These are phyloP conservation scores for Pempheris klunzingeri DNA, from an alignment of 2,797 vertebrate genomes.

Conservation along the genomic window DNA sequence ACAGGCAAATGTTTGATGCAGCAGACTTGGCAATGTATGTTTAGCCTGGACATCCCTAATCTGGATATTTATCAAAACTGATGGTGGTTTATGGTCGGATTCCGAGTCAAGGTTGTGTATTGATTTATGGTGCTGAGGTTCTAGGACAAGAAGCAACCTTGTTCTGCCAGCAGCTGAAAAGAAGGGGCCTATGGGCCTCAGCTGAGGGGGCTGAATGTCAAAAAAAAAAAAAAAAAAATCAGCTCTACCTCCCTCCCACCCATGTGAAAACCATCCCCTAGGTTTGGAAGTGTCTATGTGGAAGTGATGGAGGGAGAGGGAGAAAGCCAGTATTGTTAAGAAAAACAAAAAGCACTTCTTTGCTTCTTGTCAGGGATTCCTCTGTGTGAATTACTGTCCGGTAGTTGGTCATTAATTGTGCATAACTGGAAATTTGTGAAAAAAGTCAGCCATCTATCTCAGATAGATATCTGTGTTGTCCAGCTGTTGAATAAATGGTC, in stretches of 20 bases:
- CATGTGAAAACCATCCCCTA: constrained; percentile 53
- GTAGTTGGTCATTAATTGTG: constrained; percentile 56
- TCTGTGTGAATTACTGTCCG: constrained; percentile 60
- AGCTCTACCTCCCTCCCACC: constrained; percentile 39
- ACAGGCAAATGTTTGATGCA: not conserved
- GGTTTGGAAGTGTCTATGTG: constrained; percentile 46
- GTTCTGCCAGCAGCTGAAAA: constrained; percentile 64
- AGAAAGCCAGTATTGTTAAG: constrained; percentile 70
- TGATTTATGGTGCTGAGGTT: constrained; percentile 60
- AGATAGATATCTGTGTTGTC: constrained; percentile 47
- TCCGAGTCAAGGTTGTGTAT: constrained; percentile 38
- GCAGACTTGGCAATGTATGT: not conserved
- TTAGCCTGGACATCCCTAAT: constrained; percentile 25
- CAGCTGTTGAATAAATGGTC: constrained; percentile 15
- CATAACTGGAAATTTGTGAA: constrained; percentile 54
- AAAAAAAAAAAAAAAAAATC: constrained; percentile 60
- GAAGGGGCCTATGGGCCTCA: constrained; percentile 58
- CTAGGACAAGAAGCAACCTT: constrained; percentile 62
- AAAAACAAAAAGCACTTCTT: constrained; percentile 61
- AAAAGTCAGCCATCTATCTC: constrained; percentile 51
- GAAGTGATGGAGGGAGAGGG: constrained; percentile 48
- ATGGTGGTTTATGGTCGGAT: constrained; percentile 23
- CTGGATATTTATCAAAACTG: constrained; percentile 18
- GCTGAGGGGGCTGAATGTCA: constrained; percentile 56
- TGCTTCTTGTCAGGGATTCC: constrained; percentile 39